Conservation (phyloP, 2,888 invertebrate species). For the Parnassius glacialis region DNA sequence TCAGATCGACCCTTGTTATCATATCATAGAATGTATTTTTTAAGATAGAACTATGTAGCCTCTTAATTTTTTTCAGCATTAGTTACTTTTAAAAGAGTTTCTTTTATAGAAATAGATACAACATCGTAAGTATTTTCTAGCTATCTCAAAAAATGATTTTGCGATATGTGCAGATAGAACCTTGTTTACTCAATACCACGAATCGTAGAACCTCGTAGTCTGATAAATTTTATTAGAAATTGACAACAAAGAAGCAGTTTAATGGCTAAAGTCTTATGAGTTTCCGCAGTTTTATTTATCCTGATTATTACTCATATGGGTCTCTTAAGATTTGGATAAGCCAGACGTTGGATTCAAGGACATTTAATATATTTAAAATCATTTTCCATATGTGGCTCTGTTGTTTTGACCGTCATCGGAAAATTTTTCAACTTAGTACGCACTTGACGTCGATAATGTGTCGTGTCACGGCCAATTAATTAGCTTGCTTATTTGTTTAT, state of each 20-base stretch:
- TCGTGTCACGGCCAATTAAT: constrained; percentile 22
- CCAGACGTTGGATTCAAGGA: constrained; percentile 10
- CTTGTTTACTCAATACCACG: too few relatives aligned
- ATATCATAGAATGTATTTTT: too few relatives aligned
- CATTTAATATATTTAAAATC: constrained; percentile 14
- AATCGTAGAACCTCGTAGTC: too few relatives aligned
- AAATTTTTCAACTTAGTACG: constrained; percentile 21
- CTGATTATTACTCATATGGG: constrained; percentile 12
- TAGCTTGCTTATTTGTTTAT: constrained; percentile 12
- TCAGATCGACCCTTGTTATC: too few relatives aligned
- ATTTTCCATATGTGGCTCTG: constrained; percentile 8
- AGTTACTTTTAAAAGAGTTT: too few relatives aligned
- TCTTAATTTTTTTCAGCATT: too few relatives aligned
- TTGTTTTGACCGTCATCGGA: constrained; percentile 2
- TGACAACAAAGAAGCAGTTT: constrained; percentile 4
- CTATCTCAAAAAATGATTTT: too few relatives aligned
- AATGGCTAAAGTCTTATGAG: not conserved
- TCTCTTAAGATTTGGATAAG: constrained; percentile 22
- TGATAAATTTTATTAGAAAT: not conserved
- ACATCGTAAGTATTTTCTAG: too few relatives aligned
- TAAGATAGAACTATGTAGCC: too few relatives aligned
- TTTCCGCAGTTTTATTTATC: constrained; percentile 11
- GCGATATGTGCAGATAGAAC: too few relatives aligned
- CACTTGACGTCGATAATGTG: constrained; percentile 1
- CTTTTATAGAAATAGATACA: too few relatives aligned